A percentile compares a stretch with the other conserved stretches of the same genome.
These are phyloP conservation scores for Pseudois nayaur DNA, from an alignment of 2,113 vertebrate species.

Conservation along the genomic window DNA sequence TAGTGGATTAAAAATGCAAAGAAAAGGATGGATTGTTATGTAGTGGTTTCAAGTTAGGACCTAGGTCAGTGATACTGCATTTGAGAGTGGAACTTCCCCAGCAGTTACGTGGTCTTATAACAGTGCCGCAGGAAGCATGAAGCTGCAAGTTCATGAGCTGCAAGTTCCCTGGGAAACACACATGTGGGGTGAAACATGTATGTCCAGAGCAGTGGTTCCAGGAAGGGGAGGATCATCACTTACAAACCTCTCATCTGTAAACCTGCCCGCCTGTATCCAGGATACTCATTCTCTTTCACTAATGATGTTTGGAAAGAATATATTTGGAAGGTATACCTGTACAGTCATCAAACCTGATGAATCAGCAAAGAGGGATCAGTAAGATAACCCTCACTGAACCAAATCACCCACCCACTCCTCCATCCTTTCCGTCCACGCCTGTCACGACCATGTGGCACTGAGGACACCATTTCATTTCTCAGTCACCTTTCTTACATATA, in stretches of 20 bases:
- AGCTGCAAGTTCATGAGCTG: background rate
- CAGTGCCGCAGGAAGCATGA: background rate
- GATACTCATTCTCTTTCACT: background rate
- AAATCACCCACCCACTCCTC: background rate
- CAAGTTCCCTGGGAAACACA: background rate
- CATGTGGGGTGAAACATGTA: background rate
- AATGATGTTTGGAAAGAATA: background rate
- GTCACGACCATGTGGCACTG: background rate
- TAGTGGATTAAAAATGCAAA: background rate
- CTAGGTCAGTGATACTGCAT: background rate
- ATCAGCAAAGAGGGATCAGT: background rate
- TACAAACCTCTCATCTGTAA: background rate
- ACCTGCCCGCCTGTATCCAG: background rate
- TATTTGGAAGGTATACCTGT: background rate
- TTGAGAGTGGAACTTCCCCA: background rate
- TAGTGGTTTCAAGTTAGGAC: background rate
- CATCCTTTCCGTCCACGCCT: background rate
- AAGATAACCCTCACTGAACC: background rate
- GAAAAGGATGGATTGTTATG: background rate
- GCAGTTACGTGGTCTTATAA: background rate
- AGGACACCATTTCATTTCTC: background rate
- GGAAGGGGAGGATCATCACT: background rate
- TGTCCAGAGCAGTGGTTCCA: background rate
- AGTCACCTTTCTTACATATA: background rate
- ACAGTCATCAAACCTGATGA: background rate